Conservation (phyloP, 1,140 invertebrate genomes). For the Myzus persicae region DNA sequence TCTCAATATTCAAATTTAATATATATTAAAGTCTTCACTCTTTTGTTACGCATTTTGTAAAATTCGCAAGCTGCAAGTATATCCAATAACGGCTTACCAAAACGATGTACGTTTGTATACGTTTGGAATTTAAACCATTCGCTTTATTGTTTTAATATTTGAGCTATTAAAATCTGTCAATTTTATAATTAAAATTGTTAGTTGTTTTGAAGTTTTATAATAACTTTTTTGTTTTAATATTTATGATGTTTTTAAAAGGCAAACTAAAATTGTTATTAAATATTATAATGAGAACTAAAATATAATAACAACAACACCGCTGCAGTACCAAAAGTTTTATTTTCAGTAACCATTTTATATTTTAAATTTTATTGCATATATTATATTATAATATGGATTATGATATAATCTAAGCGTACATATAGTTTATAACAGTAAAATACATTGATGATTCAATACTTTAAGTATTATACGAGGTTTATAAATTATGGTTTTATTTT, state of each 20-base stretch:
- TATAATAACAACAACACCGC: background rate
- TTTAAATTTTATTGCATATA: too few species aligned
- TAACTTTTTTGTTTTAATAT: background rate
- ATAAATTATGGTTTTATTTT: too few species aligned
- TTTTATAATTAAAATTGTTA: background rate
- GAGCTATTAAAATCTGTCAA: background rate
- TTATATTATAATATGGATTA: too few species aligned
- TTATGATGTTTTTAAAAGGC: background rate
- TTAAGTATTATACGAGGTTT: too few species aligned
- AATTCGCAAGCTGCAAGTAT: background rate
- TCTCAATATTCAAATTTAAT: background rate
- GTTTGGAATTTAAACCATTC: background rate
- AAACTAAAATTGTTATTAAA: background rate
- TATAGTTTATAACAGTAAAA: too few species aligned
- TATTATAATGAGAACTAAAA: background rate
- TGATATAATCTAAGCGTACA: too few species aligned
- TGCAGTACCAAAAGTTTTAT: background rate
- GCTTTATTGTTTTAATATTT: background rate
- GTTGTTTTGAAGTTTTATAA: background rate
- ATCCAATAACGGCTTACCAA: background rate
- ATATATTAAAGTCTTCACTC: background rate
- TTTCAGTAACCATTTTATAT: too few species aligned
- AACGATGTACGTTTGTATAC: background rate
- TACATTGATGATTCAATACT: too few species aligned
- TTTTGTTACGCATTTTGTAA: background rate